Percentiles rank a stretch among this genome's conserved stretches.
phyloP scores from a whole-genome alignment of 2,888 invertebrate genomes.

The Priocnemis perturbator region DNA sequence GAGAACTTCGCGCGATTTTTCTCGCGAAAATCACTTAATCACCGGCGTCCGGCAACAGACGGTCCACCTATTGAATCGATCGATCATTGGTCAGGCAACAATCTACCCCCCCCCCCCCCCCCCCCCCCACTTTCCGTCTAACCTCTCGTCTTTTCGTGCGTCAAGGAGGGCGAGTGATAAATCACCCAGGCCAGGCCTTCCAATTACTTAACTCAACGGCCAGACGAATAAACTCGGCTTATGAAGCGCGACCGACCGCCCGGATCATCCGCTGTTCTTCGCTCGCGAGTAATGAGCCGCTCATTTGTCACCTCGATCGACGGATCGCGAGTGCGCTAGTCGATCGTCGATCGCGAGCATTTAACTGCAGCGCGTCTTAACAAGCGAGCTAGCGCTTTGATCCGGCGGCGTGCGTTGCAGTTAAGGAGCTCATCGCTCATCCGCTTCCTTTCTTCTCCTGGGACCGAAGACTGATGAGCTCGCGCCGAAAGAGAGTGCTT shows the following conservation, averaged over 20 bases:
- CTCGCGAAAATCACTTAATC: slow-evolving; percentile 59
- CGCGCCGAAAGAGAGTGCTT: slow-evolving; percentile 23
- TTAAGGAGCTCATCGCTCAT: slow-evolving; percentile 37
- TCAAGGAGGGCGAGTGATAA: slow-evolving; percentile 59
- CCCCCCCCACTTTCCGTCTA: slow-evolving; percentile 19
- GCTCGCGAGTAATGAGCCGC: background rate
- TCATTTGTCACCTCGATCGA: background rate
- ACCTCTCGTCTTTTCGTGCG: slow-evolving; percentile 52
- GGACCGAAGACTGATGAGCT: slow-evolving; percentile 28
- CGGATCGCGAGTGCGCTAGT: background rate
- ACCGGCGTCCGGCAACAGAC: slow-evolving; percentile 48
- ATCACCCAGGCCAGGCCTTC: slow-evolving; percentile 60
- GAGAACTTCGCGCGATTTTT: slow-evolving; percentile 37
- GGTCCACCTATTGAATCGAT: slow-evolving; percentile 60
- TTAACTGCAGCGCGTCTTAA: slow-evolving; percentile 16
- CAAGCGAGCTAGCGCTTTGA: slow-evolving; percentile 22
- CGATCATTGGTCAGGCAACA: slow-evolving; percentile 64
- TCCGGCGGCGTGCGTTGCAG: background rate
- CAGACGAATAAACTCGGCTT: slow-evolving; percentile 29
- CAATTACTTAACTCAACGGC: slow-evolving; percentile 60
- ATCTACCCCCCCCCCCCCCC: slow-evolving; percentile 31
- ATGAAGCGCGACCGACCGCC: background rate
- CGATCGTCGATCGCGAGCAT: background rate
- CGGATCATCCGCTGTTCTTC: background rate
- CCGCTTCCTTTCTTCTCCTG: slow-evolving; percentile 18